Percentiles rank a stretch among this genome's conserved stretches.
Evolutionary conservation across 2,797 vertebrate genomes (phyloP).

Genomic region (Artibeus lituratus): DNA sequence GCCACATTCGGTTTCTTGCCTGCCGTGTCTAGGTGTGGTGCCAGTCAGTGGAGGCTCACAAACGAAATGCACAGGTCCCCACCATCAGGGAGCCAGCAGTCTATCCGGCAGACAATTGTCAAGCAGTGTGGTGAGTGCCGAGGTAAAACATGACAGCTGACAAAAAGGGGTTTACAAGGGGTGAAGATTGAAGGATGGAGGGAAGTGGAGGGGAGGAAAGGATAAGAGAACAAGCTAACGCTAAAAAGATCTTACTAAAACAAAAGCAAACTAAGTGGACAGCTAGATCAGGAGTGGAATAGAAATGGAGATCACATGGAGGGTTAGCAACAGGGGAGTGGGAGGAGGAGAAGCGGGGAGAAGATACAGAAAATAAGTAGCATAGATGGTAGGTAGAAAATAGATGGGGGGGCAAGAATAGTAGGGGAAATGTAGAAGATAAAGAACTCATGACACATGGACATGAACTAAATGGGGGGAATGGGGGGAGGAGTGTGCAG

Average conservation of each 20-base stretch:
- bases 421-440: too few relatives aligned
- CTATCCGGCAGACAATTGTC: background rate
- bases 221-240: background rate
- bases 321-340: too few relatives aligned
- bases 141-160: background rate
- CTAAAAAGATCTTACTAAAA: background rate
- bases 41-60: background rate
- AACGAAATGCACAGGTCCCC: background rate
- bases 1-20: background rate
- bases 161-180: background rate
- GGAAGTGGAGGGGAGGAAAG: background rate
- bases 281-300: too few relatives aligned
- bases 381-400: too few relatives aligned
- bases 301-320: too few relatives aligned
- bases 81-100: background rate
- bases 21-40: background rate
- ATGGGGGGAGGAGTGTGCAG: too few relatives aligned
- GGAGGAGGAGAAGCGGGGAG: too few relatives aligned
- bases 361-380: too few relatives aligned
- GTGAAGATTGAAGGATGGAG: accelerated
- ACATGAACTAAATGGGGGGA: too few relatives aligned
- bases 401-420: too few relatives aligned
- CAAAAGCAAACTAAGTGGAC: too few relatives aligned
- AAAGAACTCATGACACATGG: too few relatives aligned
- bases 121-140: background rate